phyloP scores from a whole-genome alignment of 2,113 vertebrate genomes.

The Nannospalax galili region DNA sequence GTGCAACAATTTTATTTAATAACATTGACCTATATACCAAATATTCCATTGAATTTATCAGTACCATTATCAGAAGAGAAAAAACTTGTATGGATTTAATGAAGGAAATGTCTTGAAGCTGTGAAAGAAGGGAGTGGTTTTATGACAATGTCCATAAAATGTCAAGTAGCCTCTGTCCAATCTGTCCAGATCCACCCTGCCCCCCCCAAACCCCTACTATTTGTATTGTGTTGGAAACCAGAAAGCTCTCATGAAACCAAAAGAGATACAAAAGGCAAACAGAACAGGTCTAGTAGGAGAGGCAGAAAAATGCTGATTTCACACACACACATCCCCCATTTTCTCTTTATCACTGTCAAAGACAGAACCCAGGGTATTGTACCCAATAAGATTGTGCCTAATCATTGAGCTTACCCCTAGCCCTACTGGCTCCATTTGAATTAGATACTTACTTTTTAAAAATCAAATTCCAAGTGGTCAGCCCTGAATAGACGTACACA shows the following conservation, averaged over 20 bases:
- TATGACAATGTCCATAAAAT: not conserved
- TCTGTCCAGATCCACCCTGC: not conserved
- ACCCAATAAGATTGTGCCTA: too few relatives aligned
- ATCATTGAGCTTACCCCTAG: not conserved
- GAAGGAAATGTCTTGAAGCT: too few relatives aligned
- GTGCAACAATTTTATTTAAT: too few relatives aligned
- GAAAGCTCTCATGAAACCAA: not conserved
- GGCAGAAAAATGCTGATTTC: not conserved
- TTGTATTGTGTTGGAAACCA: not conserved
- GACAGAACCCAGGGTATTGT: not conserved
- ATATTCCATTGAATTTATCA: not conserved
- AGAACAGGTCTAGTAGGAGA: too few relatives aligned
- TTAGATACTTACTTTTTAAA: not conserved
- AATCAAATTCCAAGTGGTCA: not conserved
- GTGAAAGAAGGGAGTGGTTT: too few relatives aligned
- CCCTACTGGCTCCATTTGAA: not conserved
- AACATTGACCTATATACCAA: not conserved
- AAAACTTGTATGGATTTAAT: not conserved
- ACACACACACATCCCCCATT: not conserved
- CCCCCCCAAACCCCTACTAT: not conserved
- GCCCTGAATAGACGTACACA: too few relatives aligned
- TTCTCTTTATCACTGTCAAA: not conserved
- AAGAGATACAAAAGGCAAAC: not conserved
- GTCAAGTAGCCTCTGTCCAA: not conserved
- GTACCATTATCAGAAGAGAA: not conserved